Evolutionary conservation across 2,888 invertebrate genomes (phyloP).

Genomic region (Phasia obesa): DNA sequence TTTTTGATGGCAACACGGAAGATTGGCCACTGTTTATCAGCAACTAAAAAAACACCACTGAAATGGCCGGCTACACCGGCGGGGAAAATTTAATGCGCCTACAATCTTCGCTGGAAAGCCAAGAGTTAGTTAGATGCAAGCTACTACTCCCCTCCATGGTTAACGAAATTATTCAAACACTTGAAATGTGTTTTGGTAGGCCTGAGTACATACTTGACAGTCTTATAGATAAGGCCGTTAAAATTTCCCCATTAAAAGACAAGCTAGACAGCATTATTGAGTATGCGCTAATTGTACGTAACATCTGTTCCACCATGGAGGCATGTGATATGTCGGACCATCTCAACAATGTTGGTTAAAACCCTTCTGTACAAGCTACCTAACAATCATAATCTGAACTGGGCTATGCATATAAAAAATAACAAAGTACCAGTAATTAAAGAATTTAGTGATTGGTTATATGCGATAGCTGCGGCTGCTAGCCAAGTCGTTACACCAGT

Average conservation of each 20-base stretch:
- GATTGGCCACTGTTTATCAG: constrained; percentile 36
- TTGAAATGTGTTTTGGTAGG: constrained; percentile 51
- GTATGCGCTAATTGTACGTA: constrained; percentile 37
- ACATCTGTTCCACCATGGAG: constrained; percentile 43
- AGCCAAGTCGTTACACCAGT: neutral
- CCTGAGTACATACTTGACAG: constrained; percentile 53
- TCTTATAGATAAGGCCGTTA: constrained; percentile 38
- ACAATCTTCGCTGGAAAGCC: constrained; percentile 42
- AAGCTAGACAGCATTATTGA: constrained; percentile 43
- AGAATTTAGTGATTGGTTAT: constrained; percentile 50
- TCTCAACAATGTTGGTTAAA: constrained; percentile 31
- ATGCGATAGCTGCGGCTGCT: constrained; percentile 33
- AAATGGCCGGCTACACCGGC: constrained; percentile 43
- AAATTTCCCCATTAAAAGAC: constrained; percentile 11
- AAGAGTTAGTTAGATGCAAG: constrained; percentile 41
- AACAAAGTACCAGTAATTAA: constrained; percentile 37
- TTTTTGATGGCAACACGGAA: constrained; percentile 30
- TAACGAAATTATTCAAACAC: constrained; percentile 46
- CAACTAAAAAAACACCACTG: constrained; percentile 8
- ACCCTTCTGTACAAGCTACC: constrained; percentile 29
- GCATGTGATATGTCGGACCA: constrained; percentile 24
- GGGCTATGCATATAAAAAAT: constrained; percentile 36
- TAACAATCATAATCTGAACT: constrained; percentile 39
- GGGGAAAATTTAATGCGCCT: constrained; percentile 56
- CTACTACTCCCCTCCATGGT: constrained; percentile 50